These are phyloP conservation scores for Papilio polytes DNA, from an alignment of 1,140 invertebrate genomes.

Conservation along the genomic window DNA sequence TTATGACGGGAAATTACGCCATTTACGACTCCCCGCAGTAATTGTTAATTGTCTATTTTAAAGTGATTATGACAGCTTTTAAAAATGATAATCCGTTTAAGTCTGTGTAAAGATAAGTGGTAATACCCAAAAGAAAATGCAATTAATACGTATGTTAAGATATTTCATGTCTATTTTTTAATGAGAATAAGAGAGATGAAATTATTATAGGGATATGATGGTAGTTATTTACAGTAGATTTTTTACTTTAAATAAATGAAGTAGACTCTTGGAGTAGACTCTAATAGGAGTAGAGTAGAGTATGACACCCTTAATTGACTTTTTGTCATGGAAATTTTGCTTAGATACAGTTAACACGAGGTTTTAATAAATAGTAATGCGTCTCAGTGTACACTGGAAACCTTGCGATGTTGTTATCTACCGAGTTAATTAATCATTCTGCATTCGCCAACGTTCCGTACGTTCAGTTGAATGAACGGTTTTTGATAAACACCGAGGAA, in stretches of 20 bases:
- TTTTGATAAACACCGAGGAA: constrained; percentile 28
- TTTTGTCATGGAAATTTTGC: too few species aligned
- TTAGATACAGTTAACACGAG: too few species aligned
- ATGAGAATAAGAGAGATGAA: background rate
- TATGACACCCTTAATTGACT: too few species aligned
- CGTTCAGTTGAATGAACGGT: constrained; percentile 22
- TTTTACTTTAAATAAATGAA: too few species aligned
- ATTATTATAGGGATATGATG: too few species aligned
- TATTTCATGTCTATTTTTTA: background rate
- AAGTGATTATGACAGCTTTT: background rate
- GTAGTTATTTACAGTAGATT: too few species aligned
- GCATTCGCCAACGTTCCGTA: background rate
- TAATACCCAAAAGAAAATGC: background rate
- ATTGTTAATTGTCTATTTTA: background rate
- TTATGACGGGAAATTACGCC: constrained; percentile 7
- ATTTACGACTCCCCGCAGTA: background rate
- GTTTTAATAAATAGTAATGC: too few species aligned
- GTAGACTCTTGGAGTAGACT: too few species aligned
- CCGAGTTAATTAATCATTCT: constrained; percentile 31
- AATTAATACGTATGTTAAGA: background rate
- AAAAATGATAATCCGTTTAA: constrained; percentile 11
- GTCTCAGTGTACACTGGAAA: background rate
- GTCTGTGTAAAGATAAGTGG: constrained; percentile 10
- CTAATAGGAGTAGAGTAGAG: too few species aligned
- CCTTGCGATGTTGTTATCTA: constrained; percentile 14